A percentile compares a stretch with the other conserved stretches of the same genome.
phyloP scores from a whole-genome alignment of 2,797 vertebrate species.

The Xerus rutilus region DNA sequence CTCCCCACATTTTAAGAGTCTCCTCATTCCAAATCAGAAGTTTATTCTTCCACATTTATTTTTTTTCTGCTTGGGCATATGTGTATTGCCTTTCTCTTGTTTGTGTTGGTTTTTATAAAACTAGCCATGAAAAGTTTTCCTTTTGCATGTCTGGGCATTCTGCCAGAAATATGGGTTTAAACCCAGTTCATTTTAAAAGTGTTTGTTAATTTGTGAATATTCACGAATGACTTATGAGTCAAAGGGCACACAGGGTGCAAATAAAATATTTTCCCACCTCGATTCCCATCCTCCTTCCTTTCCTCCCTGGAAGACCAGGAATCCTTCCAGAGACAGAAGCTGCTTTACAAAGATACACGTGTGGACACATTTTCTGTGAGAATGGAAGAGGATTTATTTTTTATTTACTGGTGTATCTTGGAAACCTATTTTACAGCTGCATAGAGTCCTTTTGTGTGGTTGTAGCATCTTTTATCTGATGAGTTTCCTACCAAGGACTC shows the following conservation, averaged over 20 bases:
- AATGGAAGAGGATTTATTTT: neutral
- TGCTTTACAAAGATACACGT: neutral
- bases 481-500: neutral
- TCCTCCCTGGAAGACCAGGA: neutral
- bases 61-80: neutral
- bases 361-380: neutral
- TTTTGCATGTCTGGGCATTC: neutral
- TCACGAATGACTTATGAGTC: neutral
- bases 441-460: neutral
- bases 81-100: neutral
- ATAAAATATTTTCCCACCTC: neutral
- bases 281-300: too few relatives aligned
- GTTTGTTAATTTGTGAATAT: neutral
- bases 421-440: neutral
- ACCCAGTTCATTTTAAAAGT: neutral
- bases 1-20: accelerated
- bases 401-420: neutral
- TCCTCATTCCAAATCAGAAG: neutral
- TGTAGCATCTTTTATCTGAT: neutral
- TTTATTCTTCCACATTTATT: neutral
- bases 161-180: neutral
- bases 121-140: too few relatives aligned
- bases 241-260: neutral
- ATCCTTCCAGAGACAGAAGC: neutral
- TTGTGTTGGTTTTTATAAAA: neutral